A percentile compares a stretch with the other conserved stretches of the same genome.
Conservation (phyloP, 2,888 invertebrate genomes). For the Ophion obscuratus region DNA sequence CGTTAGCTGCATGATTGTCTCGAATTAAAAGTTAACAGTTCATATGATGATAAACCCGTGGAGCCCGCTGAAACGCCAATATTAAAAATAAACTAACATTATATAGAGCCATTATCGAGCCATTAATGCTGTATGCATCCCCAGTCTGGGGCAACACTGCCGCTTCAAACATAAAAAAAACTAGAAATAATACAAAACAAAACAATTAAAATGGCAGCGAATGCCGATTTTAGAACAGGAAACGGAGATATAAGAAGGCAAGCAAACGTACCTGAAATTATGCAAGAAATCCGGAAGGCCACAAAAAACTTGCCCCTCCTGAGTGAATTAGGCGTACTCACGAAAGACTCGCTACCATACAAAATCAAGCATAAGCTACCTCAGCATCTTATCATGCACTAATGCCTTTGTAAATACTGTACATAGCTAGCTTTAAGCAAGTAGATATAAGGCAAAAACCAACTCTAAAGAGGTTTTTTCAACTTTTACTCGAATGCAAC, state of each 20-base stretch:
- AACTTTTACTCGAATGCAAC: too few species aligned
- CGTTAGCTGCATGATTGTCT: too few species aligned
- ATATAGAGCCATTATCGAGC: constrained; percentile 40
- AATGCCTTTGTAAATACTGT: neutral
- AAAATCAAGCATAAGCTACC: constrained; percentile 37
- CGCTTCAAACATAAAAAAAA: constrained; percentile 24
- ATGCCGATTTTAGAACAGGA: neutral
- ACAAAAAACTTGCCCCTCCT: neutral
- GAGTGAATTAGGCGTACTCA: neutral
- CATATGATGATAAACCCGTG: too few species aligned
- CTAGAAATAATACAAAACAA: constrained; percentile 43
- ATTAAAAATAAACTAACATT: constrained; percentile 36
- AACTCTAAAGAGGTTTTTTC: too few species aligned
- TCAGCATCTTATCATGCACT: constrained; percentile 18
- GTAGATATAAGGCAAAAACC: too few species aligned
- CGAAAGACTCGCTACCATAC: neutral
- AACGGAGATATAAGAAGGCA: neutral
- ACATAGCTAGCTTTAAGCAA: neutral
- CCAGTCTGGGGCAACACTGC: constrained; percentile 46
- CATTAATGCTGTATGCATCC: constrained; percentile 41
- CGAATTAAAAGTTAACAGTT: too few species aligned
- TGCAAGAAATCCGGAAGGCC: neutral
- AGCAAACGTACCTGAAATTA: neutral
- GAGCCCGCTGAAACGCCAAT: too few species aligned
- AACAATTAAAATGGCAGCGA: constrained; percentile 23